Conservation (phyloP, 2,113 vertebrate species). For the Sigmodon hispidus region DNA sequence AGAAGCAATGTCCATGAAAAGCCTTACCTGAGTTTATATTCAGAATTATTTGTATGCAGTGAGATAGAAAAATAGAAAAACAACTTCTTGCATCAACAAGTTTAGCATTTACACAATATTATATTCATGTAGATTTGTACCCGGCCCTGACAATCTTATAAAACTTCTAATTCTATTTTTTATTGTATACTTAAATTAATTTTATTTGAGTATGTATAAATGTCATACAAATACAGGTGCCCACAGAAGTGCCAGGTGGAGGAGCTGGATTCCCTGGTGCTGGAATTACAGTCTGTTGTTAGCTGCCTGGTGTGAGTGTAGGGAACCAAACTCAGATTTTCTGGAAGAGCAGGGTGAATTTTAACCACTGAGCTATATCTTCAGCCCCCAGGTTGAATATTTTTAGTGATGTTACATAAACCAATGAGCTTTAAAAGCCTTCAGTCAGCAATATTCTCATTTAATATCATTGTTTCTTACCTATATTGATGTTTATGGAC, state of each 20-base stretch:
- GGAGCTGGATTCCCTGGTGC: too few species aligned
- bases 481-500: not conserved
- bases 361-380: not conserved
- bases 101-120: constrained; percentile 18
- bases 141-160: not conserved
- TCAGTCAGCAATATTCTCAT: not conserved
- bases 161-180: constrained; percentile 44
- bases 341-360: not conserved
- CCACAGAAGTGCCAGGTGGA: too few species aligned
- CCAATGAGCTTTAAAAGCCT: not conserved
- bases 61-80: not conserved
- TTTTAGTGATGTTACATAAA: constrained; percentile 33
- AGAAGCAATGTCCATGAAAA: constrained; percentile 33
- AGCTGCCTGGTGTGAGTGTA: not conserved
- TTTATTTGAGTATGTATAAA: not conserved
- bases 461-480: not conserved
- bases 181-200: not conserved
- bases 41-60: constrained; percentile 13
- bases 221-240: too few species aligned
- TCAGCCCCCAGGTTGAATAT: not conserved
- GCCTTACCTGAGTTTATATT: constrained; percentile 13
- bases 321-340: not conserved
- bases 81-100: not conserved
- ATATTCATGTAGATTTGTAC: not conserved
- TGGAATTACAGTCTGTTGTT: not conserved